A percentile compares a stretch with the other conserved stretches of the same genome.
phyloP scores from a whole-genome alignment of 2,888 invertebrate species.

The Drosophila phalerata region DNA sequence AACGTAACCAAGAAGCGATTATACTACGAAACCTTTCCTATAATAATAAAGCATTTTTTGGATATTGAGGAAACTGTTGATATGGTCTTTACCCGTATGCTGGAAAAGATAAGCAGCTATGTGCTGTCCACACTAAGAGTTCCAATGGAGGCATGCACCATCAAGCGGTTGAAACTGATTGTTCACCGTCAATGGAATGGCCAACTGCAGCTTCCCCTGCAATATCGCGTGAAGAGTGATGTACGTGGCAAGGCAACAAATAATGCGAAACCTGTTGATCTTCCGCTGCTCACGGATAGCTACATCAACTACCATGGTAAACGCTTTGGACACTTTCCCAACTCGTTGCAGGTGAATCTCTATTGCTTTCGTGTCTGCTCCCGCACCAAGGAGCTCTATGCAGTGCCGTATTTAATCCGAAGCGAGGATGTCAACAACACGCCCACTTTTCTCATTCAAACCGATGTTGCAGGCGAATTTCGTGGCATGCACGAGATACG shows the following conservation, averaged over 20 bases:
- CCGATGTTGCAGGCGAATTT: constrained; percentile 60
- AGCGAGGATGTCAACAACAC: constrained; percentile 43
- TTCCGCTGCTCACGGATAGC: constrained; percentile 35
- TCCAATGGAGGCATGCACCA: constrained; percentile 49
- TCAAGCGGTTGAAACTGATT: constrained; percentile 62
- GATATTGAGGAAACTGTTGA: constrained; percentile 72
- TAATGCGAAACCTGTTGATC: constrained; percentile 2
- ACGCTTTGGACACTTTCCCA: constrained; percentile 38
- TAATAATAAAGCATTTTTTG: constrained; percentile 57
- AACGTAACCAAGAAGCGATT: constrained; percentile 46
- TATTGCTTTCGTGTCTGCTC: constrained; percentile 65
- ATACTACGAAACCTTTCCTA: constrained; percentile 55
- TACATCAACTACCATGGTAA: constrained; percentile 26
- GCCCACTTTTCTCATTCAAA: constrained; percentile 64
- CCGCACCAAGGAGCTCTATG: constrained; percentile 61
- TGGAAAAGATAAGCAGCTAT: constrained; percentile 68
- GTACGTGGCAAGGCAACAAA: neutral
- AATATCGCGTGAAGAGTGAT: constrained; percentile 57
- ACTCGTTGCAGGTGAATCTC: constrained; percentile 49
- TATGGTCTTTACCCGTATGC: constrained; percentile 61
- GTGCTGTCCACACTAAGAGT: constrained; percentile 30
- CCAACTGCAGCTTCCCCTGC: constrained; percentile 45
- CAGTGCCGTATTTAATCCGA: constrained; percentile 62
- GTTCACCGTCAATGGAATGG: constrained; percentile 41
- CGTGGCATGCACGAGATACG: constrained; percentile 53